Evolutionary conservation across 1,140 invertebrate species (phyloP).

Genomic region (Ladona fulva): DNA sequence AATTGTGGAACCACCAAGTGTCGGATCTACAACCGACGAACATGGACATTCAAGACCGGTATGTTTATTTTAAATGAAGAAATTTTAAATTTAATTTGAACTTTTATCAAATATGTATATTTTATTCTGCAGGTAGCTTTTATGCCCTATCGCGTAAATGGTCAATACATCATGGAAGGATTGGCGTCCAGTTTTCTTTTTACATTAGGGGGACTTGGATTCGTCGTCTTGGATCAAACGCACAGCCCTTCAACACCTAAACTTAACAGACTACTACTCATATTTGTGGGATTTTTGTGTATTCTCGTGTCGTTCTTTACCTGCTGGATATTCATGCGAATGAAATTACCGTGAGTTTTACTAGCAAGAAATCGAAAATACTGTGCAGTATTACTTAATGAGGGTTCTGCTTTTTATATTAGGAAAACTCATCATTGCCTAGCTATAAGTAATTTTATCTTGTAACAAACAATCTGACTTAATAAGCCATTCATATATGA

Average conservation of each 20-base stretch:
- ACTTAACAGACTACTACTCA: constrained; percentile 83
- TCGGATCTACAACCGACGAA: constrained; percentile 95
- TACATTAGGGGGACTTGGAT: constrained; percentile 89
- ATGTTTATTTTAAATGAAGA: constrained; percentile 31
- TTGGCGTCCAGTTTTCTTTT: constrained; percentile 94
- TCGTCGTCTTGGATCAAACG: constrained; percentile 91
- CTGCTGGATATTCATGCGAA: constrained; percentile 97
- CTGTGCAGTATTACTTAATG: no score
- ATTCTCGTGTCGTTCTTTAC: constrained; percentile 91
- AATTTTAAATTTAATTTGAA: constrained; percentile 16
- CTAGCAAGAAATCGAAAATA: no score
- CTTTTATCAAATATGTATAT: constrained; percentile 12
- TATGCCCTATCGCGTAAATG: constrained; percentile 97
- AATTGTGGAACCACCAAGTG: constrained; percentile 95
- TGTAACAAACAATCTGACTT: no score
- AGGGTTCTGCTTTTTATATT: no score
- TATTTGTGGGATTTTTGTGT: constrained; percentile 86
- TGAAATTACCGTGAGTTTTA: constrained; percentile 81
- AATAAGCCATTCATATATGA: no score
- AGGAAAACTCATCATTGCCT: no score
- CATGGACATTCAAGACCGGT: constrained; percentile 88
- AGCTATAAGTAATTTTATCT: no score
- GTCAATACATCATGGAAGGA: constrained; percentile 98
- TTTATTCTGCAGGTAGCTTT: constrained; percentile 69
- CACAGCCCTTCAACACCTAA: constrained; percentile 86